Conservation (phyloP, 2,113 vertebrate genomes). For the Corynorhinus townsendii region DNA sequence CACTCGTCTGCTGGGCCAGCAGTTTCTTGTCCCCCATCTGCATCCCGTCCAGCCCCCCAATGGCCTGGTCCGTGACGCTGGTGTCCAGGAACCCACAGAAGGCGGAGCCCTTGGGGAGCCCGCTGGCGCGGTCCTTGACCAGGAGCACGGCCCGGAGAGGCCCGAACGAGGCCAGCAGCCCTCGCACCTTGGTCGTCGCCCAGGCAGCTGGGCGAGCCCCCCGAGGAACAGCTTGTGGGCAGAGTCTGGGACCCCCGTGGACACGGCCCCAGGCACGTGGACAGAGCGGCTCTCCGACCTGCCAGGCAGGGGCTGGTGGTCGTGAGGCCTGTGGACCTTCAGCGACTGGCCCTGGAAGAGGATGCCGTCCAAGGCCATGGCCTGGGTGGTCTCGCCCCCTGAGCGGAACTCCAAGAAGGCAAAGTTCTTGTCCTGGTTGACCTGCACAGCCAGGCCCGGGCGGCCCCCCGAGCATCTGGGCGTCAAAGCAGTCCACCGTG, state of each 20-base stretch:
- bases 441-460: slow-evolving; percentile 93
- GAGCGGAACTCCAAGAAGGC: slow-evolving; percentile 96
- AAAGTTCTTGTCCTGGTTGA: slow-evolving; percentile 96
- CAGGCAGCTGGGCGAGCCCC: slow-evolving; percentile 92
- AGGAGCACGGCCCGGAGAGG: slow-evolving; percentile 93
- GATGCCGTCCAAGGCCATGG: slow-evolving; percentile 94
- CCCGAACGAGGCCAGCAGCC: slow-evolving; percentile 91
- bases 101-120: slow-evolving; percentile 93
- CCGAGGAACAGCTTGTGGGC: slow-evolving; percentile 92
- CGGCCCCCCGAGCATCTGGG: slow-evolving; percentile 95
- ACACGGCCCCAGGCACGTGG: slow-evolving; percentile 94
- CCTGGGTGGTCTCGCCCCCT: slow-evolving; percentile 94
- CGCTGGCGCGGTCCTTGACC: slow-evolving; percentile 93
- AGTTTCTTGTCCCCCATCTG: slow-evolving; percentile 95
- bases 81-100: slow-evolving; percentile 95
- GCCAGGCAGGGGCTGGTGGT: slow-evolving; percentile 93
- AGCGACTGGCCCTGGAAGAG: slow-evolving; percentile 95
- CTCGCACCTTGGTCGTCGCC: slow-evolving; percentile 96
- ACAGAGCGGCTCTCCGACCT: slow-evolving; percentile 95
- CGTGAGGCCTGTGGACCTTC: slow-evolving; percentile 92
- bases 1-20: slow-evolving; percentile 92
- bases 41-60: slow-evolving; percentile 93
- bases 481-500: slow-evolving; percentile 97
- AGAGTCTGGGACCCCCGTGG: slow-evolving; percentile 93
- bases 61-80: slow-evolving; percentile 94